Percentiles rank a stretch among this genome's conserved stretches.
These are phyloP conservation scores for Spea multiplicata DNA, from an alignment of 2,113 vertebrate genomes.

Conservation along the genomic window DNA sequence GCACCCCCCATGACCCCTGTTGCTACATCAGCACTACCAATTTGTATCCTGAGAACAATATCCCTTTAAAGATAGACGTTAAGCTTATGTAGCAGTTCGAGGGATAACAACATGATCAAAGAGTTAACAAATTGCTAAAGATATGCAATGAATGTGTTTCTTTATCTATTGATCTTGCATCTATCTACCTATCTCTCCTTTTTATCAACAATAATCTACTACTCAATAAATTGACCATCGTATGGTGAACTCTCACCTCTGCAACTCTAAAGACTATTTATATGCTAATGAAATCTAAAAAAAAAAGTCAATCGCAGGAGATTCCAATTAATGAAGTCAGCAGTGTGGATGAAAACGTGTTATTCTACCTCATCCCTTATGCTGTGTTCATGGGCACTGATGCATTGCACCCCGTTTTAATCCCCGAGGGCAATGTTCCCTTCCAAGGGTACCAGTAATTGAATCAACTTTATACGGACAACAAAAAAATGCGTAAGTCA, in stretches of 20 bases:
- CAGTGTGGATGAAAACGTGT: conserved; percentile 66
- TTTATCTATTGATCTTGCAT: conserved; percentile 16
- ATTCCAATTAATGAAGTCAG: conserved; percentile 77
- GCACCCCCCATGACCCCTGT: too few species aligned
- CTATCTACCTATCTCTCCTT: conserved; percentile 19
- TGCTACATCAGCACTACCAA: too few species aligned
- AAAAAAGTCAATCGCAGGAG: conserved; percentile 79
- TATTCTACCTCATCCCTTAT: conserved; percentile 56
- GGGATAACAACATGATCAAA: too few species aligned
- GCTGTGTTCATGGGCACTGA: conserved; percentile 59
- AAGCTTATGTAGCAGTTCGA: too few species aligned
- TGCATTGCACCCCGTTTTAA: conserved; percentile 57
- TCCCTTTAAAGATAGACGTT: too few species aligned
- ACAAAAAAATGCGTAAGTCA: conserved; percentile 70
- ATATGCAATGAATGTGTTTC: neutral
- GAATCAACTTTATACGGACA: conserved; percentile 83
- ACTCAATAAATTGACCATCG: conserved; percentile 73
- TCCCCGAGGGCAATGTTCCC: conserved; percentile 73
- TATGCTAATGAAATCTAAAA: conserved; percentile 88
- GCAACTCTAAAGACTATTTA: conserved; percentile 78
- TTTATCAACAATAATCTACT: conserved; percentile 49
- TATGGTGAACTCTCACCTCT: conserved; percentile 70
- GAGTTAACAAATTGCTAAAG: neutral
- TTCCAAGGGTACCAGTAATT: conserved; percentile 77
- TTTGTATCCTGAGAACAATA: too few species aligned